These are phyloP conservation scores for Microdon myrmicae DNA, from an alignment of 2,888 invertebrate species.

Conservation along the genomic window DNA sequence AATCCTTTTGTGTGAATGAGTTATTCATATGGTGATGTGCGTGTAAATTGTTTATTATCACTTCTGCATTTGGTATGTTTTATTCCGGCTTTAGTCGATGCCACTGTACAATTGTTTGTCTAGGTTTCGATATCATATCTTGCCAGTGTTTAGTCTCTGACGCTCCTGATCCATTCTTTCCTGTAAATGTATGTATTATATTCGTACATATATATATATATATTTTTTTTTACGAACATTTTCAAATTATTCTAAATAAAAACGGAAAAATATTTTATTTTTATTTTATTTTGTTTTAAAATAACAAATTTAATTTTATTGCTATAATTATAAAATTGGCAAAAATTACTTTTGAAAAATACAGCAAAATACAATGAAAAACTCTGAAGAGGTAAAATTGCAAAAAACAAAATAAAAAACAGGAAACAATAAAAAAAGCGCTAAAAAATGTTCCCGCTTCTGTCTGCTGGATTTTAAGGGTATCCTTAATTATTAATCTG, in stretches of 20 bases:
- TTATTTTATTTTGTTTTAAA: conserved; percentile 1
- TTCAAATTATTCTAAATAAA: neutral
- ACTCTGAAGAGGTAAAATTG: no score
- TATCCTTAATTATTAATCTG: neutral
- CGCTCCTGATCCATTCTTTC: conserved; percentile 93
- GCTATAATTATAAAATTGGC: no score
- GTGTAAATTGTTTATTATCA: conserved; percentile 40
- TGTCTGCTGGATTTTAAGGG: conserved; percentile 23
- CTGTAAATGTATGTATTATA: conserved; percentile 66
- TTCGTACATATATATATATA: conserved; percentile 2
- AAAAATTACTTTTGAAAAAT: no score
- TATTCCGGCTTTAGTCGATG: conserved; percentile 95
- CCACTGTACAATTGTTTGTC: conserved; percentile 96
- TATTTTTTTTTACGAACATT: neutral
- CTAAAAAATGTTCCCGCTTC: no score
- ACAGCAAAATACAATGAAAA: no score
- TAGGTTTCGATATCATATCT: conserved; percentile 96
- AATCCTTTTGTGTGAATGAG: conserved; percentile 13
- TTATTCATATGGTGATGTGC: conserved; percentile 23
- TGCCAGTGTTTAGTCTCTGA: conserved; percentile 98
- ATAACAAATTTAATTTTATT: neutral
- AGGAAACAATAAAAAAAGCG: no score
- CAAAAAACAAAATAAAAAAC: no score
- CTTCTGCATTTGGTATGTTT: conserved; percentile 55
- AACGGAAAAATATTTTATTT: neutral